Base-by-base conservation (phyloP, 2,888 invertebrate genomes). In the Aporophyla lueneburgensis region DNA sequence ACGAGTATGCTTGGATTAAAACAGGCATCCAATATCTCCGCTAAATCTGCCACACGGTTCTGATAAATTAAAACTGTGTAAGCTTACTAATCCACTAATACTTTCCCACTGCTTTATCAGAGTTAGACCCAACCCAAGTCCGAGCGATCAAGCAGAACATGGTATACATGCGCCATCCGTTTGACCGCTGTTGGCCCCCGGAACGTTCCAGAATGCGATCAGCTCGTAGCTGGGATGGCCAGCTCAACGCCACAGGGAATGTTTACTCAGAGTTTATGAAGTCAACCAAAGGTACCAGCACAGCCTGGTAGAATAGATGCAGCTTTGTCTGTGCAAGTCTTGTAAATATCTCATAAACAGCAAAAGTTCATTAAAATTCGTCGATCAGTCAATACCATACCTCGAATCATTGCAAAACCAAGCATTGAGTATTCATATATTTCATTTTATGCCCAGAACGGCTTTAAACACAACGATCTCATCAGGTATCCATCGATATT, bases 81-180 rank as follows among this genome's bases (percentile, higher is more conserved):
- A 85, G 93, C 94, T 93, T 93, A 93, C 90, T 95, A 95, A 95
- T 91, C 92, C 80, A 89, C 88, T 91, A 91, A 93, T 76, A 87
- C 59, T 81, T 87, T 86, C 74, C 85, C 88, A 73, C 86, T 91
- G 95, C 95, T 94, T 95, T 91, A 91, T 92, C 96, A 96, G 96
- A 96, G 88, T 90, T 96, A 94, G 94, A 96, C 85, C 92, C 93
- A 76, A 94, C 93, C 84, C 96, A 96, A 94, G 92, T 96, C 87
- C 93, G 94, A 91, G 96, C 95, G 85, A 95, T 96, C 82, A 88
- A 95, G 93, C 93, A 94, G 80, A 96, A 93, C 80, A 88, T 95
- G 93, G 95, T 94, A 77, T 93, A 90, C 88, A 91, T 90, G 81
- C 88, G 91, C 81, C 94, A 91, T 82, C 94, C 94, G 73, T 96